phyloP scores from a whole-genome alignment of 2,797 vertebrate species.

The Heterohyrax brucei region DNA sequence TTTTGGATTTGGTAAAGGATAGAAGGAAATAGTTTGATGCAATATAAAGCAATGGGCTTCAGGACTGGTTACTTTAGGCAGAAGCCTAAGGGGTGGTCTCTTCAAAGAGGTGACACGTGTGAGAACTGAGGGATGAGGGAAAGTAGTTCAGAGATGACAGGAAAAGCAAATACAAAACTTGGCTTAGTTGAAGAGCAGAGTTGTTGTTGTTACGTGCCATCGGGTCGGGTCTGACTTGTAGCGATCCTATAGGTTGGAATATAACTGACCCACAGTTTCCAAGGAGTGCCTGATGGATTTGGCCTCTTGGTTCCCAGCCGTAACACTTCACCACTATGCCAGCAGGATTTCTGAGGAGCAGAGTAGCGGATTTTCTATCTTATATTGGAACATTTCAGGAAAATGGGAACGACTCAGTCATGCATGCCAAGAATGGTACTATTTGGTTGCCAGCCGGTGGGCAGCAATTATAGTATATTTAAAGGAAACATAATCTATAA shows the following conservation, averaged over 20 bases:
- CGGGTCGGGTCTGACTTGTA: too few relatives aligned
- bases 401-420: neutral
- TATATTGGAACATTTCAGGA: neutral
- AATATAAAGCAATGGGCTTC: neutral
- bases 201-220: too few relatives aligned
- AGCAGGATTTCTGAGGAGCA: neutral
- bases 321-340: too few relatives aligned
- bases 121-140: neutral
- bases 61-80: neutral
- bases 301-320: too few relatives aligned
- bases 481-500: constrained; percentile 41
- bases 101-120: neutral
- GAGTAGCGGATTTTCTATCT: neutral
- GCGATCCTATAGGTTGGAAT: too few relatives aligned
- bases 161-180: neutral
- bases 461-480: neutral
- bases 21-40: neutral
- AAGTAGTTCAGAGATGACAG: neutral
- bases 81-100: neutral
- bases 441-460: neutral
- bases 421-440: neutral
- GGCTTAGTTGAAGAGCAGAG: neutral
- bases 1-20: neutral
- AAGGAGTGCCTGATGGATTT: too few relatives aligned
- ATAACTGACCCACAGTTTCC: too few relatives aligned